These are phyloP conservation scores for Bambusicola thoracicus DNA, from an alignment of 2,113 vertebrate species.

Conservation along the genomic window DNA sequence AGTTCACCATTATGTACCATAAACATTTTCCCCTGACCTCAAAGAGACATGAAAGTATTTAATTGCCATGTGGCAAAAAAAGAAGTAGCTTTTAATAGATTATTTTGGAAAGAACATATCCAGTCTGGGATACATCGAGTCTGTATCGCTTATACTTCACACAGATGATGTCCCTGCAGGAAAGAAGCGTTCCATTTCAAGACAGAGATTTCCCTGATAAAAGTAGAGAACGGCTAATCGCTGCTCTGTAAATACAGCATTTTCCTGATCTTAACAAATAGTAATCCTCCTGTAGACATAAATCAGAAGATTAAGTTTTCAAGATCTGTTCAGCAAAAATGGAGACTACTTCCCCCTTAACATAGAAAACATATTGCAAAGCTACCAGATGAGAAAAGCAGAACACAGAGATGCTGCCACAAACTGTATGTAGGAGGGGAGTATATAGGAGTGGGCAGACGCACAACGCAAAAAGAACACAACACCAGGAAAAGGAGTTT, in stretches of 20 bases:
- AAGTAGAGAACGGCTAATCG: background rate
- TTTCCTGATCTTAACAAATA: constrained; percentile 38
- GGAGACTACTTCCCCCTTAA: background rate
- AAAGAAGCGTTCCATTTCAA: constrained; percentile 22
- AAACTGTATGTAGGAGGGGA: constrained; percentile 22
- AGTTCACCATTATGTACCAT: background rate
- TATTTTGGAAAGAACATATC: background rate
- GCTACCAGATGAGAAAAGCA: background rate
- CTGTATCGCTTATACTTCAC: background rate
- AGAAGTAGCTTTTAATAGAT: background rate
- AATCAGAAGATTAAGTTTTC: background rate
- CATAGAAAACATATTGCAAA: background rate
- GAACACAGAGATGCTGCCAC: background rate
- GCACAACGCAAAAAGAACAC: constrained; percentile 26
- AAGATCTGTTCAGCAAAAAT: constrained; percentile 43
- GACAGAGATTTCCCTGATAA: background rate
- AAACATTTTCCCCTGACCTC: background rate
- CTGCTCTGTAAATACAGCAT: background rate
- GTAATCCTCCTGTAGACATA: constrained; percentile 37
- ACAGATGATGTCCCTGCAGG: constrained; percentile 10
- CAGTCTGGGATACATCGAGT: background rate
- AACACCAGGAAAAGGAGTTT: constrained; percentile 9
- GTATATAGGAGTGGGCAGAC: constrained; percentile 55
- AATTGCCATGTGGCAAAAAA: background rate
- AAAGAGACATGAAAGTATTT: background rate